Percentiles rank a stretch among this genome's conserved stretches.
Conservation (phyloP, 1,140 invertebrate genomes). For the Mycetomoellerius zeteki region DNA sequence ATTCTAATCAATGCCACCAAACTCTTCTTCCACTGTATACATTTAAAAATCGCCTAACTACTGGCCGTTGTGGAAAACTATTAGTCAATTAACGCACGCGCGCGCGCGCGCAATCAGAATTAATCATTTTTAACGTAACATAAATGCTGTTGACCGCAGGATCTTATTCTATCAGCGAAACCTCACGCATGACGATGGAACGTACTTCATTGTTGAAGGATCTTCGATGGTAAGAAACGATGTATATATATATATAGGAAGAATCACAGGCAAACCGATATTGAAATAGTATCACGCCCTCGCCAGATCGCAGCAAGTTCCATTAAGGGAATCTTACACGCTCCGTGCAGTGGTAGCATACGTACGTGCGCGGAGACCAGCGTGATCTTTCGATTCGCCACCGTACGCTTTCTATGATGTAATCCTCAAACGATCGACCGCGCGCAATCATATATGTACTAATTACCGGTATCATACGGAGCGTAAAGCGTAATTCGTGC, state of each 20-base stretch:
- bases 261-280: conserved; percentile 74
- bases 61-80: background rate
- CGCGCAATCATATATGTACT: conserved; percentile 2
- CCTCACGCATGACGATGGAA: conserved; percentile 44
- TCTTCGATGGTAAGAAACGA: conserved; percentile 46
- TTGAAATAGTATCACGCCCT: conserved; percentile 81
- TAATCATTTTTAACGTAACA: conserved; percentile 44
- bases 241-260: conserved; percentile 53
- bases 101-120: conserved; percentile 5
- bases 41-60: background rate
- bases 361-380: conserved; percentile 65
- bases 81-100: background rate
- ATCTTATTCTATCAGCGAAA: conserved; percentile 57
- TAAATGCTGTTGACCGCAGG: background rate
- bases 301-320: conserved; percentile 69
- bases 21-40: background rate
- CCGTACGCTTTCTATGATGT: conserved; percentile 31
- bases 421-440: conserved; percentile 14
- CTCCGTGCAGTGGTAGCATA: conserved; percentile 61
- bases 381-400: conserved; percentile 35
- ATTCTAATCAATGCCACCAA: too few species aligned
- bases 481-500: background rate
- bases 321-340: conserved; percentile 68
- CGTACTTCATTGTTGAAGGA: conserved; percentile 53
- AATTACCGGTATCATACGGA: conserved; percentile 7